Percentiles rank a stretch among this genome's conserved stretches.
These are phyloP conservation scores for Neolamprologus modestus DNA, from an alignment of 2,113 vertebrate genomes.

Conservation along the genomic window DNA sequence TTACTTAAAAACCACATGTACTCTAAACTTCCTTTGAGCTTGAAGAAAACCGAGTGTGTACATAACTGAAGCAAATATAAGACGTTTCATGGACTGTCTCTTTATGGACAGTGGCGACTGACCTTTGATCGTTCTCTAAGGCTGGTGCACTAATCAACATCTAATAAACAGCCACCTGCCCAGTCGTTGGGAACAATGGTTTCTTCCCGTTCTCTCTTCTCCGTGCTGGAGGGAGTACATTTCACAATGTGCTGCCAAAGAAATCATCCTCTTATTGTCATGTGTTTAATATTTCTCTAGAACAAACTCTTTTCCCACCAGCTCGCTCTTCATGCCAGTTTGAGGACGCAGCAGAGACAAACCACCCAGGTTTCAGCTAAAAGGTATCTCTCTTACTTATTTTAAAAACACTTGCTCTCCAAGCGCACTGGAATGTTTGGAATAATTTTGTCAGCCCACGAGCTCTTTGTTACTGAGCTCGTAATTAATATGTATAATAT, in stretches of 20 bases:
- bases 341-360: neutral
- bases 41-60: neutral
- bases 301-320: neutral
- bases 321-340: neutral
- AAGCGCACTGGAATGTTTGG: neutral
- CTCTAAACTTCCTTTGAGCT: neutral
- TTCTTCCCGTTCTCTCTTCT: neutral
- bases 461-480: neutral
- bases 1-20: neutral
- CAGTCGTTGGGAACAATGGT: neutral
- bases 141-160: neutral
- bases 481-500: neutral
- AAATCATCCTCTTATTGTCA: neutral
- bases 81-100: neutral
- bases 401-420: neutral
- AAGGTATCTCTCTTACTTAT: neutral
- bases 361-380: neutral
- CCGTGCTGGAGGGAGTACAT: neutral
- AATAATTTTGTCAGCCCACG: neutral
- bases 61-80: too few species aligned
- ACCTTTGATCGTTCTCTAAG: neutral
- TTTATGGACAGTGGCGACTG: neutral
- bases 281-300: neutral
- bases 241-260: neutral
- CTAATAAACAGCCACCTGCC: neutral